A percentile compares a stretch with the other conserved stretches of the same genome.
phyloP scores from a whole-genome alignment of 2,888 invertebrate species.

The Mythimna vitellina region DNA sequence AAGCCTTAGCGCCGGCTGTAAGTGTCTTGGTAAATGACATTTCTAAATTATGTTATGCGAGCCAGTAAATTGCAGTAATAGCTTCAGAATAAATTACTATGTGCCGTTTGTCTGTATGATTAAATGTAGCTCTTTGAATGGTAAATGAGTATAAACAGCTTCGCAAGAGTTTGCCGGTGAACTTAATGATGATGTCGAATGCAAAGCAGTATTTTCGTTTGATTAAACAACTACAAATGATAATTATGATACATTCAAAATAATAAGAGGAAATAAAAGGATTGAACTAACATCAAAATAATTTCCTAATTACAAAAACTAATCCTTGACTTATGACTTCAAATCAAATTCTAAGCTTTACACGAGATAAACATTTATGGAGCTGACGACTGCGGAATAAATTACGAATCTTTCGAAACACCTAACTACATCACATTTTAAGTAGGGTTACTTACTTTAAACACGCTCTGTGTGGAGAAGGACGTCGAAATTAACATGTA shows the following conservation, averaged over 20 bases:
- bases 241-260: neutral
- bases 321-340: slow-evolving; percentile 31
- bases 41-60: slow-evolving; percentile 48
- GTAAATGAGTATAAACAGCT: slow-evolving; percentile 11
- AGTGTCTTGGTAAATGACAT: slow-evolving; percentile 43
- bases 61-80: slow-evolving; percentile 42
- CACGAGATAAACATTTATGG: slow-evolving; percentile 61
- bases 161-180: slow-evolving; percentile 11
- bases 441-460: slow-evolving; percentile 58
- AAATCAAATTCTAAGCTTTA: slow-evolving; percentile 48
- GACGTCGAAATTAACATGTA: slow-evolving; percentile 78
- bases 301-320: slow-evolving; percentile 13
- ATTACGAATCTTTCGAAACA: slow-evolving; percentile 58
- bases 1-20: slow-evolving; percentile 15
- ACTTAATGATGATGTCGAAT: neutral
- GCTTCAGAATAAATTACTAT: slow-evolving; percentile 40
- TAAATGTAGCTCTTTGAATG: slow-evolving; percentile 33
- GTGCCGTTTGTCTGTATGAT: slow-evolving; percentile 30
- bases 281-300: neutral
- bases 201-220: neutral
- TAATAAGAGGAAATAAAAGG: neutral
- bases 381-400: slow-evolving; percentile 55
- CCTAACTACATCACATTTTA: slow-evolving; percentile 47
- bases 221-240: neutral
- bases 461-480: slow-evolving; percentile 69